These are phyloP conservation scores for Syrrhaptes paradoxus DNA, from an alignment of 2,113 vertebrate species.

Conservation along the genomic window DNA sequence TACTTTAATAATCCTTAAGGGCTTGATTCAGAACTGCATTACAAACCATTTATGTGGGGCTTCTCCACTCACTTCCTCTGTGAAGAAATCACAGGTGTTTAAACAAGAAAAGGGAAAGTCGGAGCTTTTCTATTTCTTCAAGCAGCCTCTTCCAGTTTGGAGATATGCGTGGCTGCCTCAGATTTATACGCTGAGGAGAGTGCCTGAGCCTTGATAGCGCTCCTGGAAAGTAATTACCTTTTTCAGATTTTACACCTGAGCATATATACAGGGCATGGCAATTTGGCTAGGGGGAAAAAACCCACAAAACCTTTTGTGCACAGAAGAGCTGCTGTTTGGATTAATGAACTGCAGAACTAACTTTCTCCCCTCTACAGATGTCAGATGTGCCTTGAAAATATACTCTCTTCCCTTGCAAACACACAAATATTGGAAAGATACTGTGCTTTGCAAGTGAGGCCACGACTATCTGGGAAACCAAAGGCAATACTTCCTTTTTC, in stretches of 20 bases:
- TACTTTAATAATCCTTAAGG: slow-evolving; percentile 65
- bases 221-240: slow-evolving; percentile 53
- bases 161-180: neutral
- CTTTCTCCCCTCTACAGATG: neutral
- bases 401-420: neutral
- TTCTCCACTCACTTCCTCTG: slow-evolving; percentile 17
- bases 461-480: neutral
- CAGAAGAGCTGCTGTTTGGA: neutral
- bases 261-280: neutral
- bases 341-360: slow-evolving; percentile 32
- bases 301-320: neutral
- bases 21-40: slow-evolving; percentile 46
- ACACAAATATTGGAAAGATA: neutral
- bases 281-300: neutral
- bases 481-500: neutral
- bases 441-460: neutral
- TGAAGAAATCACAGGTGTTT: neutral
- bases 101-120: slow-evolving; percentile 10
- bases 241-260: slow-evolving; percentile 32
- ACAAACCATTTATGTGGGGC: slow-evolving; percentile 5
- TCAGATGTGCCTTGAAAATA: neutral
- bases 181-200: neutral
- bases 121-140: slow-evolving; percentile 18
- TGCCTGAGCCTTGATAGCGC: neutral
- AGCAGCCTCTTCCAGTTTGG: neutral